A percentile compares a stretch with the other conserved stretches of the same genome.
Conservation (phyloP, 2,797 vertebrate species). For the Allochrocebus solatus region DNA sequence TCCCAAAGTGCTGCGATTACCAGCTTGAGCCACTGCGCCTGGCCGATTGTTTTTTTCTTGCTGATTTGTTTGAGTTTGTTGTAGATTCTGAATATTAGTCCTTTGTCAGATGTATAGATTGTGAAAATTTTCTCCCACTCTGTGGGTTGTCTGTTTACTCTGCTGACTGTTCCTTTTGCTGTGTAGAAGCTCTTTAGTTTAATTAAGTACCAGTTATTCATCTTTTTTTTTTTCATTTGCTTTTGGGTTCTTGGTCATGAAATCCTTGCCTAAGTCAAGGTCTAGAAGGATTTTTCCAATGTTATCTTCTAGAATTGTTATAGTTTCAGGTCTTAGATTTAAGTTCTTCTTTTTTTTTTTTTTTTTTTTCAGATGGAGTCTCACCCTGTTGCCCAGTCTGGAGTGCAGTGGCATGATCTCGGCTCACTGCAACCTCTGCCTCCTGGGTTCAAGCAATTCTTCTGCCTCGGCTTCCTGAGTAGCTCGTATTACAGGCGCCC, state of each 20-base stretch:
- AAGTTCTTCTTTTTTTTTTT: too few species aligned
- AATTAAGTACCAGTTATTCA: background rate
- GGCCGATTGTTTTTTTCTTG: too few species aligned
- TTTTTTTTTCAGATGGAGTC: background rate
- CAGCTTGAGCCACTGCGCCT: too few species aligned
- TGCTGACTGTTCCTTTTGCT: background rate
- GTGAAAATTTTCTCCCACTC: background rate
- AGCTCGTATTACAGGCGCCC: background rate
- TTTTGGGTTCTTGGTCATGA: too few species aligned
- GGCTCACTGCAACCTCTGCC: background rate
- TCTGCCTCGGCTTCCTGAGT: background rate
- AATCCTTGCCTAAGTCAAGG: too few species aligned
- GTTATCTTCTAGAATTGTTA: too few species aligned
- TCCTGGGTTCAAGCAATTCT: background rate
- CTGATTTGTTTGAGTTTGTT: too few species aligned
- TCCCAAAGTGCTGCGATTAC: too few species aligned
- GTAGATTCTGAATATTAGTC: too few species aligned
- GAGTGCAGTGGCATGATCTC: background rate
- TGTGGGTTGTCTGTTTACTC: background rate
- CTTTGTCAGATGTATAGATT: background rate
- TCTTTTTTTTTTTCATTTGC: background rate
- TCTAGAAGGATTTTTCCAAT: too few species aligned
- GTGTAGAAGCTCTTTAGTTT: background rate
- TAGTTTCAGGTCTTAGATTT: too few species aligned
- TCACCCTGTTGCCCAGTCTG: background rate